These are phyloP conservation scores for Adelges cooleyi DNA, from an alignment of 1,140 invertebrate species.

Conservation along the genomic window DNA sequence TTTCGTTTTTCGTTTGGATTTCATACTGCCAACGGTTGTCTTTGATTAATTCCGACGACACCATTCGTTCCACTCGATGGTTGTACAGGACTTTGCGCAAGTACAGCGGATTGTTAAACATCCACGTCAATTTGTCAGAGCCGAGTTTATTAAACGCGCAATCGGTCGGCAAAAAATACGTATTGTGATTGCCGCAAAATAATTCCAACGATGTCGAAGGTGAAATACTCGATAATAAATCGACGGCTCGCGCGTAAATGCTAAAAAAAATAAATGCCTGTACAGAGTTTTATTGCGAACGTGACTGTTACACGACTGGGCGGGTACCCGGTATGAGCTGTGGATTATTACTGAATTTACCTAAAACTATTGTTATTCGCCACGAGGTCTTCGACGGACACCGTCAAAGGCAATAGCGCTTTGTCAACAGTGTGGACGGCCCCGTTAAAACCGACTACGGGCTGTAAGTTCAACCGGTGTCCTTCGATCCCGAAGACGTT, in stretches of 20 bases:
- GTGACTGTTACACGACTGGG: too few relatives aligned
- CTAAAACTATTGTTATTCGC: slow-evolving; percentile 33
- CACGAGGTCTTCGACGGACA: slow-evolving; percentile 33
- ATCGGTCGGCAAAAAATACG: not conserved
- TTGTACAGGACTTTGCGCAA: not conserved
- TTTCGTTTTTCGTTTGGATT: not conserved
- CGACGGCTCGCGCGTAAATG: not conserved
- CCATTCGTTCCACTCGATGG: not conserved
- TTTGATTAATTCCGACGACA: not conserved
- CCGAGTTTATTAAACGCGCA: not conserved
- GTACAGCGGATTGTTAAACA: not conserved
- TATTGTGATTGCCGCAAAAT: not conserved
- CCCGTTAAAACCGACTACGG: not conserved
- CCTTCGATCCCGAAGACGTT: slow-evolving; percentile 1
- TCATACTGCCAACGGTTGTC: not conserved
- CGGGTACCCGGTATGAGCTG: too few relatives aligned
- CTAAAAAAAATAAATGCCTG: not conserved
- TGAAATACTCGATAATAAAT: not conserved
- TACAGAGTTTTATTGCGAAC: too few relatives aligned
- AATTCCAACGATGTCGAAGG: not conserved
- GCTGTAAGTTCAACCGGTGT: not conserved
- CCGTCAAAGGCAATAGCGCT: slow-evolving; percentile 30
- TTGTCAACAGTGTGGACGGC: not conserved
- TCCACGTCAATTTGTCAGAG: not conserved
- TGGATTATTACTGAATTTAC: not conserved